Evolutionary conservation across 2,888 invertebrate genomes (phyloP), one percentile per base, ranked within the genome.

Genomic region (Chymomyza fuscimana): DNA sequence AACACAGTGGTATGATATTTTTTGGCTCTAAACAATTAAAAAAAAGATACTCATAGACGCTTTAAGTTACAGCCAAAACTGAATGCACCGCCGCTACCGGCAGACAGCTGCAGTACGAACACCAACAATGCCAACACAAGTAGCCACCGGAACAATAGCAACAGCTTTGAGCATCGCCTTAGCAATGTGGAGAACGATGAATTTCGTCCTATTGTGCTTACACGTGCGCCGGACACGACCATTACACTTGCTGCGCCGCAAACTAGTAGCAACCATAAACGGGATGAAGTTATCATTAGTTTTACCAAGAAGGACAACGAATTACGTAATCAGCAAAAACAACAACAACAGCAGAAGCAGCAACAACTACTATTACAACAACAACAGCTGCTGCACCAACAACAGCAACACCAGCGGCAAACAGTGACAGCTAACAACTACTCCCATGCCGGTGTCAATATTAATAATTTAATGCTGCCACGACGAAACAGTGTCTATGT

Each of bases 1-100:
- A 90, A 81, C 76, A 86, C 84, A 69, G 79, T 86, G 80, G 90
- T 91, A 77, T 71, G 78, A 64, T 63, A 52, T 15, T 19, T 7
- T 12, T 12, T 63, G 32, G 22, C 5, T 50, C 46, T 16, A 50
- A 32, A 1, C 19, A 5, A 29, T 46, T 4, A 19, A 10, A n/a
- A 9, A 9, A n/a, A 25, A 1, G 15, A 1, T 64, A 15, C 32
- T 59, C 0, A 29, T 15, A 59, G 2, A 25, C 1, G 60, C 16
- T 56, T 7, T 70, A 46, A 63, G 10, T 63, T 54, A 0, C 22
- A 88, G 88, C 87, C 87, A 4, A 86, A 88, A 65, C 70, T 75
- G 64, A 66, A 56, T 1, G 76, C 78, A 1, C 77, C 78, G 25
- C 51, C 81, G 12, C 70, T 71, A 15, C 66, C 71, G 22, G 63